Base-by-base conservation (phyloP, 2,113 vertebrate species). In the Saimiri boliviensis region DNA sequence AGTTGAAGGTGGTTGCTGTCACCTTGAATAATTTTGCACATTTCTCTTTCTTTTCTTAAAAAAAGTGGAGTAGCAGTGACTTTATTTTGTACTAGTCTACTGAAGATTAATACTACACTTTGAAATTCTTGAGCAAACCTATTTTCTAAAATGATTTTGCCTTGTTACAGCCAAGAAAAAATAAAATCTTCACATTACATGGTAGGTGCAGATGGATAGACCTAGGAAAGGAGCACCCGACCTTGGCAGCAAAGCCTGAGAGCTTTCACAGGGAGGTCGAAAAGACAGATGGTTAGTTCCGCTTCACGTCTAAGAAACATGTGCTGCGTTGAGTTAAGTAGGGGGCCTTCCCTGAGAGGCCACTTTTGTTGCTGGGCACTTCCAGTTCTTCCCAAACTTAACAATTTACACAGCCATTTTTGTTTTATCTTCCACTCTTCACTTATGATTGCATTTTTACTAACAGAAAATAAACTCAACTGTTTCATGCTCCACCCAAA, bases 11-110 rank as follows among this genome's bases (percentile, higher is more conserved):
- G 71, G 70, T 58, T 98, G 47, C 81, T 95, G 82, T 94, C 96
- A 93, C 88, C 95, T 96, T 95, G 88, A 95, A 96, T 97, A 95
- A 92, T 94, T 95, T 92, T 86, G 30, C 70, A 94, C 91, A 96
- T 96, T 95, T 94, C 37, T 96, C 94, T 95, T 87, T 83, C 84
- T 95, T 63, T 30, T 63, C 27, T 86, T 2, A 6, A 47, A 82
- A 42, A 90, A 91, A 79, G n/a, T 10, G 8, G 52, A 92, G 70
- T 70, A 88, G 27, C 21, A 17, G 54, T 93, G 81, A 97, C 94
- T 97, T 97, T 88, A 77, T 96, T 96, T 92, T 90, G 37, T 11
- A 92, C 74, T 56, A 80, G 6, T 74, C 93, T 96, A 84, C 76
- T 73, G 52, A 96, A 92, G 87, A 96, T 96, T 96, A 96, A 98